Evolutionary conservation across 2,797 vertebrate genomes (phyloP), one percentile per base, ranked within the genome.

Genomic region (Darevskia mixta): DNA sequence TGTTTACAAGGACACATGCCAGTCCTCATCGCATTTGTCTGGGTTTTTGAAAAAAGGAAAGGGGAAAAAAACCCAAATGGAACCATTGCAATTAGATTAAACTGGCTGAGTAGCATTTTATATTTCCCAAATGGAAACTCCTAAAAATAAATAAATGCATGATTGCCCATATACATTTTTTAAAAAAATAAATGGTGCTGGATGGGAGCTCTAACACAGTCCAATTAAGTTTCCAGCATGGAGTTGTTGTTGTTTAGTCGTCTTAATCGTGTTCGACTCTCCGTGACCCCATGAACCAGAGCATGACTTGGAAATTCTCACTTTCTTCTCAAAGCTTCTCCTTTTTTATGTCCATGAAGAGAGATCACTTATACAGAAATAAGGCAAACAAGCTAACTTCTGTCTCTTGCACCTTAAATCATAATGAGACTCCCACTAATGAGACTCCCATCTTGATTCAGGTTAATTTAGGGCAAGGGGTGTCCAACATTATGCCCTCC

Each of bases 1-100:
- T 85, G 72, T 85, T 90, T n/a, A 80, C 64, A 78, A 38, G 72
- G 41, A 49, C 71, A 85, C 66, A 66, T 13, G 66, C 79, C 2
- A 25, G 18, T 18, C 49, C 83, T 75, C 38, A 43, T n/a, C 1
- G 18, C 67, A 18, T 29, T n/a, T 23, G 11, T 64, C 82, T 35
- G 35, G 9, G 17, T 61, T 84, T 32, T 29, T 55, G 49, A 55
- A 55, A 55, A 55, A 55, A 55, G 13, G 49, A 15, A 55, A 49
- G 11, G 3, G 11, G 11, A 11, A 15, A 1, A 55, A 55, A 15
- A 13, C 11, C 23, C 29, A 67, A 35, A 13, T 35, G 23, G 43
- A 49, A 20, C 4, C 25, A n/a, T 5, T 45, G 32, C 45, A 76
- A 76, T 58, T 73, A 76, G 86, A 82, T 45, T 32, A 83, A 38